Conservation (phyloP, 92 coral and sea anemone species). For the Phymanthus crucifer region DNA sequence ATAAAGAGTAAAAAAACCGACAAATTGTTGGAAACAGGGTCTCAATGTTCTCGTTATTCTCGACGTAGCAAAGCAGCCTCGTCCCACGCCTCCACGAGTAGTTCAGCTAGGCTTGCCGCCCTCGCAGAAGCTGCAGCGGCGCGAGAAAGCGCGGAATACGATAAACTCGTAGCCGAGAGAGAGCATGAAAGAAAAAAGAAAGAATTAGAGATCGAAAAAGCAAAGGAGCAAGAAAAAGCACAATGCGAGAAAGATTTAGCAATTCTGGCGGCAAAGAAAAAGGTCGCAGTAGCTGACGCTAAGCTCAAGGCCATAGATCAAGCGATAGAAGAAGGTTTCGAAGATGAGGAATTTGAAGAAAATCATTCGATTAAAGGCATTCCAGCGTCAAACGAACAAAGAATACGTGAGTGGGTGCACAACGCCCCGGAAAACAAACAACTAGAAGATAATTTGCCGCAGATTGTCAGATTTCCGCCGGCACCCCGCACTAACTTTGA, state of each 20-base stretch:
- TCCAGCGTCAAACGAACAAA: neutral
- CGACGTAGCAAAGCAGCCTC: neutral
- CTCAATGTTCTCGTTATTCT: neutral
- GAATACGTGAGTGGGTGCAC: conserved; percentile 19
- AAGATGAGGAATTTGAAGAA: neutral
- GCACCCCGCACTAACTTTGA: neutral
- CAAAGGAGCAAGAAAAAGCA: conserved; percentile 32
- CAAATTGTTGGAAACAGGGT: conserved; percentile 5
- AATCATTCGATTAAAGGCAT: neutral
- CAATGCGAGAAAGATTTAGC: conserved; percentile 18
- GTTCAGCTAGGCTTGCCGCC: conserved; percentile 29
- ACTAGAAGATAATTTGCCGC: neutral
- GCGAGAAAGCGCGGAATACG: conserved; percentile 53
- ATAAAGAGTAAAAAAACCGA: neutral
- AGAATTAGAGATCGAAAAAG: conserved; percentile 35
- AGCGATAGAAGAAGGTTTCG: conserved; percentile 13
- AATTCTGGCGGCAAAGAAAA: conserved; percentile 17
- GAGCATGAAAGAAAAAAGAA: conserved; percentile 46
- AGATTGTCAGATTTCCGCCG: neutral
- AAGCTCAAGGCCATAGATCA: conserved; percentile 18
- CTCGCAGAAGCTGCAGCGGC: conserved; percentile 59
- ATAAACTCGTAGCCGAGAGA: conserved; percentile 39
- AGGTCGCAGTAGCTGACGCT: conserved; percentile 19
- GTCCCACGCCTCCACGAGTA: neutral
- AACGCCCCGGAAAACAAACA: neutral